phyloP scores from a whole-genome alignment of 2,113 vertebrate species.

The Microtus ochrogaster region DNA sequence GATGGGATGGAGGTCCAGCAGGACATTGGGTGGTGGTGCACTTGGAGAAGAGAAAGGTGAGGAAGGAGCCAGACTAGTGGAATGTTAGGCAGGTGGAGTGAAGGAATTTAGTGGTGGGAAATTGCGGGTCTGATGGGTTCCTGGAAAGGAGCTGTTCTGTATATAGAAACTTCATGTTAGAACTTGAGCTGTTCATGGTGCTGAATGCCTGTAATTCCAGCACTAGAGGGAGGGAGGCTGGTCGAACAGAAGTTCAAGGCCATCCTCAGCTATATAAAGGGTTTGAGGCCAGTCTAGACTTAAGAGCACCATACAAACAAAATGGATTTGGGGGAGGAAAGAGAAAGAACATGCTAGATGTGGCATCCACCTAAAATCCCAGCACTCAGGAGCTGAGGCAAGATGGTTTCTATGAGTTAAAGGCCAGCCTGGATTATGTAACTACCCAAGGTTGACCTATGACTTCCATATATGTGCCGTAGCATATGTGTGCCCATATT shows the following conservation, averaged over 20 bases:
- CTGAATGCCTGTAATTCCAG: background rate
- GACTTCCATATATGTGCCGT: background rate
- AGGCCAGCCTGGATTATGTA: background rate
- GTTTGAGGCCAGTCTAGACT: background rate
- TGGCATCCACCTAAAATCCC: background rate
- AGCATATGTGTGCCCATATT: background rate
- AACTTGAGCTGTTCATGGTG: background rate
- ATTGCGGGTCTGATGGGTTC: background rate
- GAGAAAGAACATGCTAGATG: background rate
- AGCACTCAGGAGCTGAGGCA: background rate
- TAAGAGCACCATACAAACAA: background rate
- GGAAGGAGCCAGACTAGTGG: background rate
- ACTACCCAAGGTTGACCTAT: background rate
- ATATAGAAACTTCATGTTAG: background rate
- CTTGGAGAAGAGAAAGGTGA: slow-evolving; percentile 4
- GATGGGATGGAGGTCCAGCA: background rate
- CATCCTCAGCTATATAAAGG: background rate
- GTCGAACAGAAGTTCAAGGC: background rate
- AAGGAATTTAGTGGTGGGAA: background rate
- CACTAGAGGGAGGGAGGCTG: background rate
- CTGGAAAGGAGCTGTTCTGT: background rate
- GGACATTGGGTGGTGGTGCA: background rate
- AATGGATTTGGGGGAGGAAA: background rate
- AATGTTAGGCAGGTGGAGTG: background rate
- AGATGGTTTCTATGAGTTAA: background rate